A percentile compares a stretch with the other conserved stretches of the same genome.
Evolutionary conservation across 2,888 invertebrate species (phyloP).

Genomic region (Idaea straminata): DNA sequence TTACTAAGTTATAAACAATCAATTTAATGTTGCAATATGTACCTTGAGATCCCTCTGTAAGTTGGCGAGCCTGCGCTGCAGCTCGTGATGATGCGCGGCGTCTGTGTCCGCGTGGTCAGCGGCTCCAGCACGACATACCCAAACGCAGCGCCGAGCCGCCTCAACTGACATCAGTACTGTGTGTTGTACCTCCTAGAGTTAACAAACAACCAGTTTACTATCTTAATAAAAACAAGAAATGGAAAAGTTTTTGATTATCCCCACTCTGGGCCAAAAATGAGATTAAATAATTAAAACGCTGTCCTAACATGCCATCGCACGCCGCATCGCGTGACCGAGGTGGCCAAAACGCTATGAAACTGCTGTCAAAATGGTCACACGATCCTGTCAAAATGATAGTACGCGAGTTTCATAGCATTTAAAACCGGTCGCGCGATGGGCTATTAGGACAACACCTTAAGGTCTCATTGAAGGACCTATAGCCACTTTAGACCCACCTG

Average conservation of each 20-base stretch:
- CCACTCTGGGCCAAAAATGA: too few relatives aligned
- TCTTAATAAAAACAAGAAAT: neutral
- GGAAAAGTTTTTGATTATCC: too few relatives aligned
- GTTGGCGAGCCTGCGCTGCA: slow-evolving; percentile 84
- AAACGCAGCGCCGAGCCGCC: slow-evolving; percentile 88
- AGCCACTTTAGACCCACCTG: slow-evolving; percentile 73
- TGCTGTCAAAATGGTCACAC: too few relatives aligned
- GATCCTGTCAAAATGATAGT: too few relatives aligned
- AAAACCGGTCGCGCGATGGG: neutral
- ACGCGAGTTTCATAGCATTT: too few relatives aligned
- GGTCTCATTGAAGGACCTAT: too few relatives aligned
- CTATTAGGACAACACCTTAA: too few relatives aligned
- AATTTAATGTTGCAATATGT: neutral
- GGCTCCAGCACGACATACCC: slow-evolving; percentile 85
- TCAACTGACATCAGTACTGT: slow-evolving; percentile 90
- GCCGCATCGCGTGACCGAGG: too few relatives aligned
- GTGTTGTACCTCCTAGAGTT: slow-evolving; percentile 86
- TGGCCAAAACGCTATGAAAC: too few relatives aligned
- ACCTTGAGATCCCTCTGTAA: slow-evolving; percentile 87
- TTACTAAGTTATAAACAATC: too few relatives aligned
- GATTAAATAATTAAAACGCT: too few relatives aligned
- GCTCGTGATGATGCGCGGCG: slow-evolving; percentile 81
- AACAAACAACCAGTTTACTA: neutral
- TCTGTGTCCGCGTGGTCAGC: slow-evolving; percentile 78
- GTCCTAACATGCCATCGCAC: too few relatives aligned